Evolutionary conservation across 2,113 vertebrate species (phyloP).

Genomic region (Prietella phreatophila): DNA sequence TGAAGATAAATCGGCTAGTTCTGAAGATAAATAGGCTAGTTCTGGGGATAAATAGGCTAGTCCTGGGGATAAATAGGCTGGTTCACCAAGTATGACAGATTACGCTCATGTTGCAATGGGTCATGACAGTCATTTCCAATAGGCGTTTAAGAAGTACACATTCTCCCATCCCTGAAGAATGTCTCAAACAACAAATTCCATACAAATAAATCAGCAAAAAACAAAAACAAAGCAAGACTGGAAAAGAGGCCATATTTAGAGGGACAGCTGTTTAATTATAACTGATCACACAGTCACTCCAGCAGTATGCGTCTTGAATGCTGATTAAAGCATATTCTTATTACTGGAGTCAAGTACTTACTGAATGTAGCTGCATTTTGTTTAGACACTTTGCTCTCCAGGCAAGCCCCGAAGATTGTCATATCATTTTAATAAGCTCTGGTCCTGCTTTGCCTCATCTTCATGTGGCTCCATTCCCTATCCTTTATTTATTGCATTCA

Average conservation of each 20-base stretch:
- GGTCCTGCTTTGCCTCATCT: slow-evolving; percentile 54
- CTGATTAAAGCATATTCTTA: background rate
- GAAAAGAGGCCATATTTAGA: too few relatives aligned
- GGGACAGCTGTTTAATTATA: background rate
- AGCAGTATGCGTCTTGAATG: background rate
- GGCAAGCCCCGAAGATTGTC: slow-evolving; percentile 43
- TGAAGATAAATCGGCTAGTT: too few relatives aligned
- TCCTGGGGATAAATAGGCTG: background rate
- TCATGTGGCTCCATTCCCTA: slow-evolving; percentile 58
- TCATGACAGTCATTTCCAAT: background rate
- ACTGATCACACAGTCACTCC: background rate
- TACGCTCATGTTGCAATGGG: background rate
- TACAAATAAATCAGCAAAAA: background rate
- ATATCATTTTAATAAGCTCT: slow-evolving; percentile 82
- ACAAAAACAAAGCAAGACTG: background rate
- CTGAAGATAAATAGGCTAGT: too few relatives aligned
- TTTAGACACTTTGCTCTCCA: background rate
- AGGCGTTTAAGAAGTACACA: background rate
- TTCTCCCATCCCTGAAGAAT: background rate
- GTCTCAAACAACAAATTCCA: background rate
- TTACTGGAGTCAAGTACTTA: background rate
- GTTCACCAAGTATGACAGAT: background rate
- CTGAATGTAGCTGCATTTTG: background rate
- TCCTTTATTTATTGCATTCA: slow-evolving; percentile 78
- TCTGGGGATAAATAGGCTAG: background rate